Evolutionary conservation across 2,888 invertebrate species (phyloP).

Genomic region (Mythimna albipuncta): DNA sequence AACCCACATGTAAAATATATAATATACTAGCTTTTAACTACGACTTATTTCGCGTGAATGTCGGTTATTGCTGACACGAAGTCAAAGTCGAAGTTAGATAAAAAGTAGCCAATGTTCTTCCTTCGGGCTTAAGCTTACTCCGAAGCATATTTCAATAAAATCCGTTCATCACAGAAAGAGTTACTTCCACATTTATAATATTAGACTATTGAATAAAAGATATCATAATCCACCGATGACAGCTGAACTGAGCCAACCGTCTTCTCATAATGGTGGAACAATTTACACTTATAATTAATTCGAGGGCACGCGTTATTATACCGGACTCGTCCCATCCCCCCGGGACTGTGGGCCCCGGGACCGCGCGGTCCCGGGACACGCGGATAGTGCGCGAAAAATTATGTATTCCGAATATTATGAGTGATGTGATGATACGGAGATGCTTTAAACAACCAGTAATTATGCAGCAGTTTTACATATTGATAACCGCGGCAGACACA

Average conservation of each 20-base stretch:
- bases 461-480: conserved; percentile 50
- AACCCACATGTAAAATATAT: not conserved
- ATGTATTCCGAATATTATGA: conserved; percentile 47
- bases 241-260: conserved; percentile 22
- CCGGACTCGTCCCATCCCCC: conserved; percentile 1
- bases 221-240: conserved; percentile 25
- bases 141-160: too few relatives aligned
- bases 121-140: too few relatives aligned
- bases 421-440: conserved; percentile 20
- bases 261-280: conserved; percentile 34
- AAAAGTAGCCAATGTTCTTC: too few relatives aligned
- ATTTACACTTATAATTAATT: conserved; percentile 61
- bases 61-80: too few relatives aligned
- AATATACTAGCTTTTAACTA: too few relatives aligned
- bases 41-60: too few relatives aligned
- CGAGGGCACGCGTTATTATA: conserved; percentile 57
- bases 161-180: too few relatives aligned
- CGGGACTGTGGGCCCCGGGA: not conserved
- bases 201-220: conserved; percentile 32
- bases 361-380: not conserved
- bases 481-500: conserved; percentile 25
- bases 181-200: too few relatives aligned
- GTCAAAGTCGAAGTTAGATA: too few relatives aligned
- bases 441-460: conserved; percentile 34
- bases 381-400: conserved; percentile 47